These are phyloP conservation scores for Champsocephalus gunnari DNA, from an alignment of 2,797 vertebrate genomes.

Conservation along the genomic window DNA sequence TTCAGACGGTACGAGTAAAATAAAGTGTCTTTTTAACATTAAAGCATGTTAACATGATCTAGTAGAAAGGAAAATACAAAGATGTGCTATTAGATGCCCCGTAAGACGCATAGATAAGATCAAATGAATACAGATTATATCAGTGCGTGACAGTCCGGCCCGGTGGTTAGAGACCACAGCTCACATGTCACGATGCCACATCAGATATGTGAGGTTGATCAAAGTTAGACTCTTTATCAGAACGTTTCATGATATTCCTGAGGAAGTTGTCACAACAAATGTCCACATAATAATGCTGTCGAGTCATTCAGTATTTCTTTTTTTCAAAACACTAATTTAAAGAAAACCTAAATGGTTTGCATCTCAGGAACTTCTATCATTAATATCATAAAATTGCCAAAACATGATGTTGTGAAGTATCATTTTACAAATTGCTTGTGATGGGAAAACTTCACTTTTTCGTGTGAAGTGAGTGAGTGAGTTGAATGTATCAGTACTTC, in stretches of 20 bases:
- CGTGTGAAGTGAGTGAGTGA: neutral
- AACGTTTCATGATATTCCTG: neutral
- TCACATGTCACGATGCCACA: constrained; percentile 16
- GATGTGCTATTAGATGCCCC: neutral
- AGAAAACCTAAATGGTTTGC: neutral
- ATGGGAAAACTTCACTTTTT: neutral
- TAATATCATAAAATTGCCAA: neutral
- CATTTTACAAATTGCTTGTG: neutral
- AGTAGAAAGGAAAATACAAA: neutral
- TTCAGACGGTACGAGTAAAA: too few relatives aligned
- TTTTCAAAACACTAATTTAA: neutral
- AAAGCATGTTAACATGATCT: too few relatives aligned
- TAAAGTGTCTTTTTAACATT: too few relatives aligned
- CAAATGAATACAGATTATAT: constrained; percentile 25
- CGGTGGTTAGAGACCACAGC: neutral
- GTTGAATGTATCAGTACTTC: neutral
- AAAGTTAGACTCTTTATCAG: neutral
- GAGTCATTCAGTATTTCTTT: neutral
- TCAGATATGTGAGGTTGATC: neutral
- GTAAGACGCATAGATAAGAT: constrained; percentile 21
- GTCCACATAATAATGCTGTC: neutral
- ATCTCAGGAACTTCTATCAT: neutral
- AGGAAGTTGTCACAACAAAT: neutral
- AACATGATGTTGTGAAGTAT: neutral
- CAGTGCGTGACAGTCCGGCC: neutral